These are phyloP conservation scores for Pantherophis guttatus DNA, from an alignment of 2,113 vertebrate genomes.

Conservation along the genomic window DNA sequence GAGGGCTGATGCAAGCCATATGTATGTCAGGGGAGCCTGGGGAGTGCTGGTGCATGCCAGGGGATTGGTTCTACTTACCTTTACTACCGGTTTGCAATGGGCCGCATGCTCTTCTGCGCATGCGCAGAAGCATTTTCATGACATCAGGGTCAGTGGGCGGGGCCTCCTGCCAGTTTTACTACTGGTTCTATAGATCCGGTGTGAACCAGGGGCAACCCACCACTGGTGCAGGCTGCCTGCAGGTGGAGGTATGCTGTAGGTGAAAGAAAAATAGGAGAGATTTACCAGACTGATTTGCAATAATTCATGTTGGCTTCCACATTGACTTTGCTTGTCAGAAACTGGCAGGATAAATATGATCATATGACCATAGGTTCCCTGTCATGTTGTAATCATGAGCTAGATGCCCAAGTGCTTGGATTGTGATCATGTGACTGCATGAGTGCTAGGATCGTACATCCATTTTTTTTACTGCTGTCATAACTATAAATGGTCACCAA, in stretches of 20 bases:
- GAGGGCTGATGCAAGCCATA: background rate
- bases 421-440: background rate
- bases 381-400: background rate
- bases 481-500: background rate
- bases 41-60: background rate
- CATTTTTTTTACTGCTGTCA: background rate
- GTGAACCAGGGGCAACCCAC: too few relatives aligned
- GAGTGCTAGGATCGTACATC: background rate
- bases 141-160: too few relatives aligned
- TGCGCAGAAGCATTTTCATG: too few relatives aligned
- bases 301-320: background rate
- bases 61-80: too few relatives aligned
- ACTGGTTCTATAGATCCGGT: too few relatives aligned
- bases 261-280: background rate
- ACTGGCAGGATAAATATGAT: background rate
- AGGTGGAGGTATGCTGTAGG: background rate
- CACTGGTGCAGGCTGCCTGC: background rate
- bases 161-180: too few relatives aligned
- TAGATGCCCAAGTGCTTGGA: background rate
- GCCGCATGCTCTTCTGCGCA: too few relatives aligned
- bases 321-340: background rate
- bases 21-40: background rate
- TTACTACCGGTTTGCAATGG: too few relatives aligned
- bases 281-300: background rate
- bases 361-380: background rate